Base-by-base conservation (phyloP, 2,113 vertebrate species). In the Meles meles region DNA sequence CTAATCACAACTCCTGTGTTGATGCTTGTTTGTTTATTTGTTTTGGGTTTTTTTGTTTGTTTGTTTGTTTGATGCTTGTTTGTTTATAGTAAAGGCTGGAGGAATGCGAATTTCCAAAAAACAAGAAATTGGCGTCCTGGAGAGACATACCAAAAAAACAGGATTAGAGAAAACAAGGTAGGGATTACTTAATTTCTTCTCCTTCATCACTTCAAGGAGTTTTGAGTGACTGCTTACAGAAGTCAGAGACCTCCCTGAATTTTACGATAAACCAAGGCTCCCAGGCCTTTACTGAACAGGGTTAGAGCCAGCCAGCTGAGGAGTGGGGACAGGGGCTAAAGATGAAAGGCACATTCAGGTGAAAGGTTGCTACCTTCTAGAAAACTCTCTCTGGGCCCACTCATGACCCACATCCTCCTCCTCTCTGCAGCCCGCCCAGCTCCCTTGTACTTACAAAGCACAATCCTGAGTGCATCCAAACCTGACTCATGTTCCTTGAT, bases 61-160 rank as follows among this genome's bases (percentile, higher is more conserved):
- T 49, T 52, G 49, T 52, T 52, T 52, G 49, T 49, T 57, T 90
- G 67, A 10, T 97, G 85, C 21, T 94, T 97, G 49, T 52, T 52
- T 97, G 52, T 92, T 97, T 95, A 90, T 84, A 99, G 99, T 99
- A 94, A 99, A 99, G 98, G 99, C 99, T 89, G 99, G 99, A 97
- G 98, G 99, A n/a, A 99, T 99, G 98, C 98, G 99, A 74, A 99
- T 99, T 89, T 98, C 99, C 84, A 99, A 99, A 98, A 99, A 99
- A 94, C 98, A 98, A 98, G 99, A 99, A 44, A 97, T 98, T n/a
- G 97, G 98, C 57, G 81, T 98, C 84, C 96, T 91, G 84, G 99
- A 99, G 86, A 99, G 98, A 95, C 99, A 98, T 1, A 29, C 97
- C 52, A 99, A 98, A 98, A 98, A 98, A 97, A 21, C 98, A 31